Evolutionary conservation across 2,113 vertebrate species (phyloP), one percentile per base, ranked within the genome.

Genomic region (Dryoscopus gambensis): DNA sequence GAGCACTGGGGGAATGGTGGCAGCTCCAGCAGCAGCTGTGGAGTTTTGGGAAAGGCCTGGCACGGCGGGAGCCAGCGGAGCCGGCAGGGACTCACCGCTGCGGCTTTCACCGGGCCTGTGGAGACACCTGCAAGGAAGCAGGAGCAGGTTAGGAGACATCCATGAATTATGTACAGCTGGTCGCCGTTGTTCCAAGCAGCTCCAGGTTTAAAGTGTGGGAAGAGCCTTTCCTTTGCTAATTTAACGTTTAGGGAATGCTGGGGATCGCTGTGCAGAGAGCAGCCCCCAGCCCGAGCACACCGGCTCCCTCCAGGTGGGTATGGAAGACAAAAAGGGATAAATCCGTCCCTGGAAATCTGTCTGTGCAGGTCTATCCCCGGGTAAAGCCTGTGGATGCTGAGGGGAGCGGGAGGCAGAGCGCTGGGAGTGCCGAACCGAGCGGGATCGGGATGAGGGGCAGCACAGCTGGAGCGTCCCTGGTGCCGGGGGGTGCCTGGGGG

Each of bases 91-190:
- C 97, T 96, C 93, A 97, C 97, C 65, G 6, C 42, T 31, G 93
- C 52, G 3, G 85, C 85, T 44, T 37, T 90, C 74, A 15, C 1
- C 11, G 27, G 44, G 3, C 25, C 74, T 9, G 53, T 1, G 25
- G 47, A 69, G 62, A 84, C 47, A 33, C 95, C 97, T 97, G 95
- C n/a, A 73, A 71, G 1, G 7, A 37, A 89, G 44, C 2, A 3
- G 79, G 35, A 81, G 22, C 1, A 1, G 6, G 56, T 82, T 39
- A 37, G 52, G 40, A 23, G 60, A 9, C 23, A 64, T 1, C 62
- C 49, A 0, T 2, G 23, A 8, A 3, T 3, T 21, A 1, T 0
- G 20, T 2, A 3, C 23, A 1, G 4, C 60, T 3, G 2, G 3
- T 2, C 0, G 0, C 33, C 46, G 27, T 7, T 46, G 47, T 6